These are phyloP conservation scores for Drosophila acutilabella DNA, from an alignment of 2,888 invertebrate genomes.

Conservation along the genomic window DNA sequence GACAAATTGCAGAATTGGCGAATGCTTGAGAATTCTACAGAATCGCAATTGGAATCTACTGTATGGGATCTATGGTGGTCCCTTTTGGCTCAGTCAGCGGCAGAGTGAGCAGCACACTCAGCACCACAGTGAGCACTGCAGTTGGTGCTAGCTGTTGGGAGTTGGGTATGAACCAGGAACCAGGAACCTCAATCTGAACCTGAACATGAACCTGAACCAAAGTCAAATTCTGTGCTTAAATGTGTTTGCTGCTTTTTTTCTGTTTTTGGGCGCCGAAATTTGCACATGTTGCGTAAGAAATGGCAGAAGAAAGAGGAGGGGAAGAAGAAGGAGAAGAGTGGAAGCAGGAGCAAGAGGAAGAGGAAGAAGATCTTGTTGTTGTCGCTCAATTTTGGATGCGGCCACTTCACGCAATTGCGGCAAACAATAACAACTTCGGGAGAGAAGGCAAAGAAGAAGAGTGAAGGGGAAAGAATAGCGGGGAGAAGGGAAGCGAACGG, in stretches of 20 bases:
- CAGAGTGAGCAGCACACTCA: not conserved
- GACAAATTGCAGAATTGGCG: constrained; percentile 80
- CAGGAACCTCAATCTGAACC: not conserved
- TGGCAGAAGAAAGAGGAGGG: not conserved
- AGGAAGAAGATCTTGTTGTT: constrained; percentile 21
- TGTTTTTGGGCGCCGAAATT: constrained; percentile 38
- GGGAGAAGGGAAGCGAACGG: constrained; percentile 6
- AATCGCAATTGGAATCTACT: constrained; percentile 62
- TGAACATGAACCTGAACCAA: constrained; percentile 4
- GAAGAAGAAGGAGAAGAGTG: not conserved
- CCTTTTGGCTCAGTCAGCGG: constrained; percentile 12
- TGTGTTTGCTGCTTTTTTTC: not conserved
- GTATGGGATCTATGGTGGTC: constrained; percentile 73
- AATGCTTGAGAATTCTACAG: constrained; percentile 74
- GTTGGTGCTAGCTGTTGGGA: not conserved
- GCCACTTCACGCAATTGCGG: constrained; percentile 42
- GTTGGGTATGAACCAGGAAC: not conserved
- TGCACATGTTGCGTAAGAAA: constrained; percentile 59
- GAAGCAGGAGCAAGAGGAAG: not conserved
- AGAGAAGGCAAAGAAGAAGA: constrained; percentile 1
- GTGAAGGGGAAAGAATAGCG: not conserved
- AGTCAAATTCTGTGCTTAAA: not conserved
- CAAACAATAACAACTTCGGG: constrained; percentile 47
- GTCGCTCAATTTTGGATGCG: constrained; percentile 45
- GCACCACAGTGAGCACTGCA: not conserved